These are phyloP conservation scores for Gouania willdenowi DNA, from an alignment of 2,797 vertebrate genomes.

Conservation along the genomic window DNA sequence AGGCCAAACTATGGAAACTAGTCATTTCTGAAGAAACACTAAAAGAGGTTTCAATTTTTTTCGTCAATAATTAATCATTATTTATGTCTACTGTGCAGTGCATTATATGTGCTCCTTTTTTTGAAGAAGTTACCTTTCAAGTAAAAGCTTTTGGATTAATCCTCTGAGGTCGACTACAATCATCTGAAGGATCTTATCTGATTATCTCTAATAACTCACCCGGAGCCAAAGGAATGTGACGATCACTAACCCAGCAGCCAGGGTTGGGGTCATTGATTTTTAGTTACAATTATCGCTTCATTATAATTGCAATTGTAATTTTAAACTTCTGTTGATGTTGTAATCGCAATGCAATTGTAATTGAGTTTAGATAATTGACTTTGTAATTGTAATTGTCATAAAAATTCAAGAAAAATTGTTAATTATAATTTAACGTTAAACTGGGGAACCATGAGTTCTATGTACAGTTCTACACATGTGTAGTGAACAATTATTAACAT, in stretches of 20 bases:
- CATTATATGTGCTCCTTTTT: slow-evolving; percentile 35
- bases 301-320: no score
- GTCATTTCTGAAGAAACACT: slow-evolving; percentile 13
- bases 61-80: slow-evolving; percentile 3
- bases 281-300: no score
- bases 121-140: slow-evolving; percentile 20
- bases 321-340: no score
- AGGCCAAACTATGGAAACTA: slow-evolving; percentile 6
- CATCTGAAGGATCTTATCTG: slow-evolving; percentile 49
- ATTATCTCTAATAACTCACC: slow-evolving; percentile 62
- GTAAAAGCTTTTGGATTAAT: slow-evolving; percentile 50
- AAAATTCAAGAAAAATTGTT: no score
- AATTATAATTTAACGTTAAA: no score
- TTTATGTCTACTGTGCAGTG: slow-evolving; percentile 2
- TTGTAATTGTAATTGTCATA: no score
- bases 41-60: slow-evolving; percentile 10
- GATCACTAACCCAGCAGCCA: slow-evolving; percentile 12
- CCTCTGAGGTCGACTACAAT: slow-evolving; percentile 27
- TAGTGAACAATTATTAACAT: no score
- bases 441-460: no score
- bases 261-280: no score
- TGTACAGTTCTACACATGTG: no score
- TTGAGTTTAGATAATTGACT: no score
- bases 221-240: slow-evolving; percentile 28
- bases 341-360: no score